Conservation (phyloP, 1,140 invertebrate genomes). For the Nymphalis io region DNA sequence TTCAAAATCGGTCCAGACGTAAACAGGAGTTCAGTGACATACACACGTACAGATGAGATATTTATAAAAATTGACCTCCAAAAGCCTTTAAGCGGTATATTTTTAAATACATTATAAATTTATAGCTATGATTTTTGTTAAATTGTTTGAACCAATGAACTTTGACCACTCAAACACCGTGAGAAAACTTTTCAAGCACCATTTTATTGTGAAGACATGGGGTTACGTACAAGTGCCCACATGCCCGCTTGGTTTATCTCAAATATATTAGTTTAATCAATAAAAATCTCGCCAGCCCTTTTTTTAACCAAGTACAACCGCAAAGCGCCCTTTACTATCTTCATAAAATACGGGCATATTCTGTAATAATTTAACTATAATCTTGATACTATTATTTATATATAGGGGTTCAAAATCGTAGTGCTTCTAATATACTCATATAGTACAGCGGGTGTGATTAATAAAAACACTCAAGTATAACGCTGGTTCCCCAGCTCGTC, state of each 20-base stretch:
- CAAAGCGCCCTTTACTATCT: constrained; percentile 32
- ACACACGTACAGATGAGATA: too few species aligned
- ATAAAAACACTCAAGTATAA: too few species aligned
- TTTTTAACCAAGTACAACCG: constrained; percentile 25
- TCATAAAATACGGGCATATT: constrained; percentile 43
- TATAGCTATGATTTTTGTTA: background rate
- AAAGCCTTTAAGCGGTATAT: too few species aligned
- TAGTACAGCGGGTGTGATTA: too few species aligned
- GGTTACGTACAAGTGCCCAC: constrained; percentile 34
- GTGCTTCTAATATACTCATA: too few species aligned
- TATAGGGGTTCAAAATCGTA: constrained; percentile 17
- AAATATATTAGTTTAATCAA: constrained; percentile 42
- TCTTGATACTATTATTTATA: constrained; percentile 18
- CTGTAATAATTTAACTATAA: constrained; percentile 29
- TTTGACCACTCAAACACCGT: constrained; percentile 8
- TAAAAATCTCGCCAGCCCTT: constrained; percentile 39
- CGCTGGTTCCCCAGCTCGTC: too few species aligned
- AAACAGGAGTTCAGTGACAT: too few species aligned
- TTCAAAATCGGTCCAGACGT: too few species aligned
- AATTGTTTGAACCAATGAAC: constrained; percentile 7
- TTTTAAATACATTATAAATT: too few species aligned
- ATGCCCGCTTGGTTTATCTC: constrained; percentile 37
- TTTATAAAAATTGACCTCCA: too few species aligned
- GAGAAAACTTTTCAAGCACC: constrained; percentile 15
- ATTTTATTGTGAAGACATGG: constrained; percentile 8